Base-by-base conservation (phyloP, 2,797 vertebrate genomes). In the Phalloptychus januarius region DNA sequence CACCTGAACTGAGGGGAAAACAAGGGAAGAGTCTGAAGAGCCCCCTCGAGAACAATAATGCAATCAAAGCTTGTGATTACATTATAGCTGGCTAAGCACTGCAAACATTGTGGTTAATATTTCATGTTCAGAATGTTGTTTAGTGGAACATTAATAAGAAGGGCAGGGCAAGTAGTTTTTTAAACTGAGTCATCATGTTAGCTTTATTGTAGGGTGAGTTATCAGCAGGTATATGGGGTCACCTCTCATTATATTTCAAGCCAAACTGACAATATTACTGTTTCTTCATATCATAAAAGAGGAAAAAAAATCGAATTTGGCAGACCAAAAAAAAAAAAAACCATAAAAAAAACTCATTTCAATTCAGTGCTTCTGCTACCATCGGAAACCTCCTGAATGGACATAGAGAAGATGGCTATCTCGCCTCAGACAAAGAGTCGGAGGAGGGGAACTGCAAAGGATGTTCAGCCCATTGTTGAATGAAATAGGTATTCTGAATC, bases 21-120 rank as follows among this genome's bases (percentile, higher is more conserved):
- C 54, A 78, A 76, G 72, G 50, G 80, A 75, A 79, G 82, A 70
- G 50, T 76, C 78, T 82, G 71, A 89, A 90, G 69, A 86, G 79
- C 61, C 70, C 90, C 91, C 83, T 5, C 31, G 87, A 89, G 92
- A 82, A 85, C 87, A 78, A 83, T 91, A 91, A 84, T 58, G 71
- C 67, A 61, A 78, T 76, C 74, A 82, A 73, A 84, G 76, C 91
- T 83, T 85, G 86, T 92, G 81, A 93, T 91, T 86, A 89, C 81
- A 86, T 76, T 80, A 79, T 77, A 75, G 82, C 76, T 85, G 80
- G 86, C 83, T 84, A 78, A 81, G 90, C 83, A 82, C 79, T 74
- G 84, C 81, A 91, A 91, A 92, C 85, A 88, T 46, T 44, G 72
- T 85, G 82, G 89, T 91, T 92, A 91, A 92, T 91, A 92, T 87